These are phyloP conservation scores for Octodon degus DNA, from an alignment of 2,113 vertebrate species.

Conservation along the genomic window DNA sequence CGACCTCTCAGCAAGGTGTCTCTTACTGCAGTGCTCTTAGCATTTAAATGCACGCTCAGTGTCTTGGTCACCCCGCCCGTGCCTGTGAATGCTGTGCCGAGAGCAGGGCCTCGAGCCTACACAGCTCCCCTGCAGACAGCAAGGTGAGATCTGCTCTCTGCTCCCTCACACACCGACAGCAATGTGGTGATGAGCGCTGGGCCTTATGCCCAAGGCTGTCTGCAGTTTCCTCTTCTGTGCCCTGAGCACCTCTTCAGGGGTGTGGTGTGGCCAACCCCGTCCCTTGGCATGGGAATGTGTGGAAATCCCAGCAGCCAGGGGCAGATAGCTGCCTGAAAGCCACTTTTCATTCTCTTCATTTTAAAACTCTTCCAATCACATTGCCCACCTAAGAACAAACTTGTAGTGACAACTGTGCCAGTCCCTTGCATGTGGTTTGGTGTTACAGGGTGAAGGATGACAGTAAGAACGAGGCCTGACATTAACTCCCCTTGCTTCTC, in stretches of 20 bases:
- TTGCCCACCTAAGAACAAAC: constrained; percentile 55
- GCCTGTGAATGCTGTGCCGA: not conserved
- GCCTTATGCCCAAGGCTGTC: not conserved
- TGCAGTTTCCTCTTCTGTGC: not conserved
- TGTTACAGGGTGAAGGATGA: not conserved
- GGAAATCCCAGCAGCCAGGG: not conserved
- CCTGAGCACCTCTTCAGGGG: not conserved
- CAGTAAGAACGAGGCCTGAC: constrained; percentile 48
- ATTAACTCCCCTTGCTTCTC: constrained; percentile 8
- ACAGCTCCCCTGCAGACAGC: too few species aligned
- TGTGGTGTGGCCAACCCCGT: not conserved
- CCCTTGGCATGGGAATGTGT: not conserved
- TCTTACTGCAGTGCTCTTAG: not conserved
- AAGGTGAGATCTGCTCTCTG: too few species aligned
- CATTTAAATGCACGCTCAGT: not conserved
- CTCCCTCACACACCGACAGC: not conserved
- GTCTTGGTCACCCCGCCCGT: too few species aligned
- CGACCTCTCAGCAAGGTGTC: not conserved
- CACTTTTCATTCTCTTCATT: not conserved
- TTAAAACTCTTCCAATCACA: not conserved
- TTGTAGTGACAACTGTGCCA: constrained; percentile 64
- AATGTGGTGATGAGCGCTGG: not conserved
- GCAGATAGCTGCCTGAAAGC: not conserved
- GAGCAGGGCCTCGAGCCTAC: not conserved
- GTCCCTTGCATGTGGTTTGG: constrained; percentile 37